Evolutionary conservation across 2,888 invertebrate species (phyloP).

Genomic region (Idaea biselata): DNA sequence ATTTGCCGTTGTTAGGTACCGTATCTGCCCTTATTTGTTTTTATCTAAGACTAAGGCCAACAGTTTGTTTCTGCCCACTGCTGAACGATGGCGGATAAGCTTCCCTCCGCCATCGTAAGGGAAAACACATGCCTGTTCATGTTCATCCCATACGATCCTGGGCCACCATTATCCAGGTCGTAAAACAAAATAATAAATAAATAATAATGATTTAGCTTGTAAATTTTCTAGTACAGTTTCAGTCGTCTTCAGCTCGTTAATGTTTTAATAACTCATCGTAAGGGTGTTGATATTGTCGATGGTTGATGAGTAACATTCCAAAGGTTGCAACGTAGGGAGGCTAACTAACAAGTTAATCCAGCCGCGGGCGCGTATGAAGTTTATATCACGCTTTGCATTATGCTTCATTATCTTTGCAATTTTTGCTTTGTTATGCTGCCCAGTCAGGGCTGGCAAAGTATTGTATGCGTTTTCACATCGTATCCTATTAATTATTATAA

Average conservation of each 20-base stretch:
- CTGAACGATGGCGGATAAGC: no score
- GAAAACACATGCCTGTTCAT: no score
- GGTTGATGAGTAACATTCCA: conserved; percentile 29
- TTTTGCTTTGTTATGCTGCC: conserved; percentile 68
- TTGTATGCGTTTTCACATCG: neutral
- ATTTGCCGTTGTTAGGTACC: no score
- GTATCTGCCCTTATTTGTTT: no score
- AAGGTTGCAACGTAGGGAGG: conserved; percentile 29
- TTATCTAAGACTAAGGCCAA: no score
- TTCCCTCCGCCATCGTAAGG: no score
- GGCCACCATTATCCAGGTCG: no score
- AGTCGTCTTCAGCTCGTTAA: neutral
- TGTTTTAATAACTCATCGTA: conserved; percentile 6
- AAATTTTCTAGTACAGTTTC: no score
- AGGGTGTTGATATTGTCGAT: conserved; percentile 33
- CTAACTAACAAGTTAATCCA: conserved; percentile 74
- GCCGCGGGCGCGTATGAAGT: conserved; percentile 67
- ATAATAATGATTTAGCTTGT: no score
- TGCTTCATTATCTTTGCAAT: conserved; percentile 73
- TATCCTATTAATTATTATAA: neutral
- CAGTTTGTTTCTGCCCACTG: no score
- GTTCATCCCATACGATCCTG: no score
- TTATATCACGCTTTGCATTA: conserved; percentile 76
- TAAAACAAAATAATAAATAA: no score
- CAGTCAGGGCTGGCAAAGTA: conserved; percentile 43